Conservation (phyloP, 2,888 invertebrate genomes). For the Drosophila setosimentum region DNA sequence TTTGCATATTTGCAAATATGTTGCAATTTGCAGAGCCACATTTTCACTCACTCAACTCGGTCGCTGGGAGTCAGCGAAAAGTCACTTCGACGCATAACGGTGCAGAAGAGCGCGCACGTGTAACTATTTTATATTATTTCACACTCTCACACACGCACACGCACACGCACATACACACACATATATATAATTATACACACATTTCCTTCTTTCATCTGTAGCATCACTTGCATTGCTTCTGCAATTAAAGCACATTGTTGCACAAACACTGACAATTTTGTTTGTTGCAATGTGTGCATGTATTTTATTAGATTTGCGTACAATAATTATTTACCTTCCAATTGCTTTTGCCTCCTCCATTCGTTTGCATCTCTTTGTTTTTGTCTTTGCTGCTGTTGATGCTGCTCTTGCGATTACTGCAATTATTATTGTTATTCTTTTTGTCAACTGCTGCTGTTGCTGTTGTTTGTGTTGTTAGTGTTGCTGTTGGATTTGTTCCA, state of each 20-base stretch:
- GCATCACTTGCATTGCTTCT: conserved; percentile 24
- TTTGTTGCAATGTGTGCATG: neutral
- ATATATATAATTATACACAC: neutral
- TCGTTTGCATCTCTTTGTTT: conserved; percentile 79
- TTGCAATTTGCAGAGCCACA: conserved; percentile 37
- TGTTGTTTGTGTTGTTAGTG: conserved; percentile 32
- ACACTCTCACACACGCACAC: conserved; percentile 19
- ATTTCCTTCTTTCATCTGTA: conserved; percentile 49
- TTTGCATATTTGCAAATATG: conserved; percentile 39
- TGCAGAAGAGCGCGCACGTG: conserved; percentile 47
- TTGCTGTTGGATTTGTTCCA: conserved; percentile 31
- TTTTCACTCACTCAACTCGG: conserved; percentile 25
- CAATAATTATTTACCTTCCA: conserved; percentile 81
- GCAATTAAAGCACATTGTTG: conserved; percentile 55
- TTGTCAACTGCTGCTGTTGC: conserved; percentile 40
- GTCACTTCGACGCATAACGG: conserved; percentile 74
- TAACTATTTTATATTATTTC: conserved; percentile 53
- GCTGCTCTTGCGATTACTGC: conserved; percentile 26
- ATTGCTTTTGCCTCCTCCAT: conserved; percentile 82
- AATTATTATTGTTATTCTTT: conserved; percentile 67
- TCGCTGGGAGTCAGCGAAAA: conserved; percentile 50
- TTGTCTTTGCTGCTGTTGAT: conserved; percentile 73
- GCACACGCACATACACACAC: neutral
- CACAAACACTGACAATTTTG: conserved; percentile 28
- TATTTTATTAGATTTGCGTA: conserved; percentile 17